These are phyloP conservation scores for Prietella phreatophila DNA, from an alignment of 2,113 vertebrate species.

Conservation along the genomic window DNA sequence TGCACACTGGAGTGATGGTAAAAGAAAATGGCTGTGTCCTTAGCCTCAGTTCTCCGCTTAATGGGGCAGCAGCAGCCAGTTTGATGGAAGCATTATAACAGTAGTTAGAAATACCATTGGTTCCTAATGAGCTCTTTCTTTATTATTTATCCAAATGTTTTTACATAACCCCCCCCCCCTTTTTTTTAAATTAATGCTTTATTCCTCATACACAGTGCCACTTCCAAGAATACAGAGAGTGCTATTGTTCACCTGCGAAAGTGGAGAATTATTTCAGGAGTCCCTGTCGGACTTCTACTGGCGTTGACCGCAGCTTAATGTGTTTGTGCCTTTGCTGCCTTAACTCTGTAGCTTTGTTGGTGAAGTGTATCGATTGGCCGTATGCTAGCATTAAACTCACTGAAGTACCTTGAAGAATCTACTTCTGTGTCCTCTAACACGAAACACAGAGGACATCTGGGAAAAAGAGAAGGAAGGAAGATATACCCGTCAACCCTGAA, in stretches of 20 bases:
- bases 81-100: conserved; percentile 24
- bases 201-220: neutral
- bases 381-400: conserved; percentile 54
- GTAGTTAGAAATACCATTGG: conserved; percentile 5
- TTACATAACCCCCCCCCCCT: neutral
- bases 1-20: conserved; percentile 40
- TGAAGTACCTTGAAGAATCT: conserved; percentile 38
- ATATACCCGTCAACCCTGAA: conserved; percentile 12
- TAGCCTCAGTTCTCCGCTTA: conserved; percentile 19
- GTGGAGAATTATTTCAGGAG: conserved; percentile 37
- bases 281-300: conserved; percentile 42
- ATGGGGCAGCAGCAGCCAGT: conserved; percentile 1
- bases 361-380: conserved; percentile 55
- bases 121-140: conserved; percentile 13
- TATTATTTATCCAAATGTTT: conserved; percentile 14
- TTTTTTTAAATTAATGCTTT: neutral
- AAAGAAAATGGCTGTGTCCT: conserved; percentile 29
- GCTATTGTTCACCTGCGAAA: conserved; percentile 10
- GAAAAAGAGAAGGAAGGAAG: conserved; percentile 17
- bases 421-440: conserved; percentile 52
- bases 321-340: conserved; percentile 51
- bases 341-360: conserved; percentile 49
- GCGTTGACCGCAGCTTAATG: conserved; percentile 48
- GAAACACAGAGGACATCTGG: conserved; percentile 46
- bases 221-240: neutral